These are phyloP conservation scores for Myopa testacea DNA, from an alignment of 2,888 invertebrate genomes.

Conservation along the genomic window DNA sequence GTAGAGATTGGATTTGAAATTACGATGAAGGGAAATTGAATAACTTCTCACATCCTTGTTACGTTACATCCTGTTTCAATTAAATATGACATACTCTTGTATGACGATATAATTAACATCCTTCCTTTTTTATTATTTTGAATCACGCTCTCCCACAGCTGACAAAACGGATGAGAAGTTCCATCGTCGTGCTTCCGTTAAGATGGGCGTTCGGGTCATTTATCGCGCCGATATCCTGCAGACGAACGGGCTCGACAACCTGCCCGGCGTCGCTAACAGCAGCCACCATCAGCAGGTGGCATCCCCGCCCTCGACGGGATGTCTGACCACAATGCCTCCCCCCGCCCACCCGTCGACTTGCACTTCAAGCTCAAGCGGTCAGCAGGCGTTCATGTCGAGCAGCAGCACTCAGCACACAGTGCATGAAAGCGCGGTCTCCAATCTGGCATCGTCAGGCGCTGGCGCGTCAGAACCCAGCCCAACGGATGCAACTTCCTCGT, in stretches of 20 bases:
- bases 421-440: slow-evolving; percentile 1
- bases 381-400: not conserved
- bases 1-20: too few relatives aligned
- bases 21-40: too few relatives aligned
- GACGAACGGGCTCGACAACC: slow-evolving; percentile 57
- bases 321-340: slow-evolving; percentile 47
- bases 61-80: too few relatives aligned
- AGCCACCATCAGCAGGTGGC: slow-evolving; percentile 46
- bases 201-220: slow-evolving; percentile 87
- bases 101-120: too few relatives aligned
- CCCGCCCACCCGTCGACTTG: not conserved
- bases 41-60: too few relatives aligned
- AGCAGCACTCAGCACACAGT: slow-evolving; percentile 24
- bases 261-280: slow-evolving; percentile 58
- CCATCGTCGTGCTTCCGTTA: slow-evolving; percentile 81
- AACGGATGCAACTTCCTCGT: slow-evolving; percentile 19
- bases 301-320: slow-evolving; percentile 55
- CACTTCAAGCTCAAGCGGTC: not conserved
- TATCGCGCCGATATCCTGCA: slow-evolving; percentile 71
- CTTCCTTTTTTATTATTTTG: too few relatives aligned
- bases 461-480: slow-evolving; percentile 3
- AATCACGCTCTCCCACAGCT: slow-evolving; percentile 70
- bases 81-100: too few relatives aligned
- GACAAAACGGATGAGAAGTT: slow-evolving; percentile 86
- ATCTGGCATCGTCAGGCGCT: not conserved